Percentiles rank a stretch among this genome's conserved stretches.
These are phyloP conservation scores for Microcebus tavaratra DNA, from an alignment of 2,113 vertebrate genomes.

Conservation along the genomic window DNA sequence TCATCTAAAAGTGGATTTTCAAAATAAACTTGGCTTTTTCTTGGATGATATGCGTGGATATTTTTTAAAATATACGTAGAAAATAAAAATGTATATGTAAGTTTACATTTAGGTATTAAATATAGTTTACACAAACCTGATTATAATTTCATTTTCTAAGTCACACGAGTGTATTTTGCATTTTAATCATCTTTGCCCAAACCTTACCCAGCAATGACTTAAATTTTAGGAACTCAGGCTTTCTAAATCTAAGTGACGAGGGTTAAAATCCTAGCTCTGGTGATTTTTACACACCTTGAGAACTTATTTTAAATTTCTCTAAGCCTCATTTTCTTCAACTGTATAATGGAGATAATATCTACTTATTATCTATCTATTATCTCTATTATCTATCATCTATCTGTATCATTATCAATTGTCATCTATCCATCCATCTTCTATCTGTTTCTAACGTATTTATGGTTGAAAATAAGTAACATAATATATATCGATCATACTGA, in stretches of 20 bases:
- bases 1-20: not conserved
- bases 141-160: not conserved
- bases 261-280: not conserved
- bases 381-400: not conserved
- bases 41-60: not conserved
- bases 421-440: not conserved
- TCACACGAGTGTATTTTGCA: not conserved
- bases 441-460: not conserved
- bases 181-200: not conserved
- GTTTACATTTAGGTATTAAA: not conserved
- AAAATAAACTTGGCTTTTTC: not conserved
- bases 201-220: not conserved
- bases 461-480: not conserved
- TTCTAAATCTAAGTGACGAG: not conserved
- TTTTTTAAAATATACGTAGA: not conserved
- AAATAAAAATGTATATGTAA: not conserved
- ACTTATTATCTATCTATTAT: not conserved
- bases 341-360: not conserved
- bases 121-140: not conserved
- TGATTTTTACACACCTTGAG: not conserved
- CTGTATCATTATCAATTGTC: not conserved
- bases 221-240: not conserved
- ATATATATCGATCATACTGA: not conserved
- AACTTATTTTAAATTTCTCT: not conserved
- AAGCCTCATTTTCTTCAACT: not conserved